Evolutionary conservation across 2,888 invertebrate genomes (phyloP), one percentile per base, ranked within the genome.

Genomic region (Acleris literana): DNA sequence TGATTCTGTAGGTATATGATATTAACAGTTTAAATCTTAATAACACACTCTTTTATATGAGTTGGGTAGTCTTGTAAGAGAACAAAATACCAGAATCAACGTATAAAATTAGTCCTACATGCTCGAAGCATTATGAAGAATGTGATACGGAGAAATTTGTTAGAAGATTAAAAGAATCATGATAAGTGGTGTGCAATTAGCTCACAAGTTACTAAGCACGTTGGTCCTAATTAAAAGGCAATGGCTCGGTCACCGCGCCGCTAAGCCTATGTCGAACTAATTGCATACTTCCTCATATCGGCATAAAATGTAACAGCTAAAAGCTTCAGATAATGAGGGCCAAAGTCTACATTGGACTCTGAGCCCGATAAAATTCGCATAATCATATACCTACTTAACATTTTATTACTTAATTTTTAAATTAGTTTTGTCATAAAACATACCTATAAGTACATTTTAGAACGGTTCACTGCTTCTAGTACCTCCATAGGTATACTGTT

Each of bases 261-360:
- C 43, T 44, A 55, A 60, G 55, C 52, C 9, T 25, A 49, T 13
- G 44, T 9, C 46, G 44, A 55, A 44, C 60, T 61, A 57, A 62
- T 66, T 62, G 56, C 57, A 17, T 25, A 61, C 46, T 66, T 62
- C 61, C 66, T 66, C 48, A 57, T 57, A 66, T 66, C 57, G 25
- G 25, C 48, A 53, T 66, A 53, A 61, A 66, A 66, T 29, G 55
- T 56, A 55, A 11, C 49, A 29, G n/a, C 56, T 61, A 65, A 65
- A 65, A 65, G 65, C 61, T 22, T 56, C 51, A 22, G 33, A 64
- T 59, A 59, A 48, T 20, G 53, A 22, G 20, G 33, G 9, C 16
- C 46, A 58, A 18, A 44, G 46, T 43, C 43, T 16, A 56, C 51
- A 63, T 46, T 63, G 51, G 11, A 39, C 6, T 13, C 29, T 44